Conservation (phyloP, 2,888 invertebrate species). For the Dichetophora obliterata region DNA sequence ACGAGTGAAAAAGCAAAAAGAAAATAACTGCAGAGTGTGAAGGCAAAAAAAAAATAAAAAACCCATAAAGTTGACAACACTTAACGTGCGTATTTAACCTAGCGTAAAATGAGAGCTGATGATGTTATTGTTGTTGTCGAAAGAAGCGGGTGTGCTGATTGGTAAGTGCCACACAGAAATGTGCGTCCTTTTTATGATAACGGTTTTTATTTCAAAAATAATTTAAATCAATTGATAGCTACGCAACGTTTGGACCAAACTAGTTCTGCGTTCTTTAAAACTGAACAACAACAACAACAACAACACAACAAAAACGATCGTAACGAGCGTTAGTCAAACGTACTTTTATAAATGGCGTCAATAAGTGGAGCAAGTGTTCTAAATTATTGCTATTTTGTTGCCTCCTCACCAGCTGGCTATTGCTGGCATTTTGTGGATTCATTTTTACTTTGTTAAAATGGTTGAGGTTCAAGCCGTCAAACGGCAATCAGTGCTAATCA, state of each 20-base stretch:
- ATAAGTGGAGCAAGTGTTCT: background rate
- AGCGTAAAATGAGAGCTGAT: no score
- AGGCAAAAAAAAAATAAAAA: slow-evolving; percentile 41
- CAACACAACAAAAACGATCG: background rate
- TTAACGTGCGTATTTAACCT: slow-evolving; percentile 4
- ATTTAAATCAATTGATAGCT: slow-evolving; percentile 18
- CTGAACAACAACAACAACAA: background rate
- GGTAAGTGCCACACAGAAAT: no score
- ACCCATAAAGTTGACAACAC: background rate
- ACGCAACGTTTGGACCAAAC: background rate
- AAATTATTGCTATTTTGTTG: background rate
- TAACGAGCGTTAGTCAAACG: background rate
- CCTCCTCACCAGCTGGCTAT: background rate
- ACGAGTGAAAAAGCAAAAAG: slow-evolving; percentile 23
- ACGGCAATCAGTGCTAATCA: background rate
- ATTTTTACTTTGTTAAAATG: background rate
- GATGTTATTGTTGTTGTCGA: no score
- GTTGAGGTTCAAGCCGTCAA: background rate
- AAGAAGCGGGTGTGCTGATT: no score
- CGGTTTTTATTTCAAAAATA: background rate
- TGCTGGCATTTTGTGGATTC: no score
- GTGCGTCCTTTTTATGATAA: background rate
- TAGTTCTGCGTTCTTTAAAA: background rate
- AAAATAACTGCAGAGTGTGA: slow-evolving; percentile 38
- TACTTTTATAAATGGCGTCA: background rate